A percentile compares a stretch with the other conserved stretches of the same genome.
Evolutionary conservation across 2,888 invertebrate genomes (phyloP).

Genomic region (Diaphora mendica): DNA sequence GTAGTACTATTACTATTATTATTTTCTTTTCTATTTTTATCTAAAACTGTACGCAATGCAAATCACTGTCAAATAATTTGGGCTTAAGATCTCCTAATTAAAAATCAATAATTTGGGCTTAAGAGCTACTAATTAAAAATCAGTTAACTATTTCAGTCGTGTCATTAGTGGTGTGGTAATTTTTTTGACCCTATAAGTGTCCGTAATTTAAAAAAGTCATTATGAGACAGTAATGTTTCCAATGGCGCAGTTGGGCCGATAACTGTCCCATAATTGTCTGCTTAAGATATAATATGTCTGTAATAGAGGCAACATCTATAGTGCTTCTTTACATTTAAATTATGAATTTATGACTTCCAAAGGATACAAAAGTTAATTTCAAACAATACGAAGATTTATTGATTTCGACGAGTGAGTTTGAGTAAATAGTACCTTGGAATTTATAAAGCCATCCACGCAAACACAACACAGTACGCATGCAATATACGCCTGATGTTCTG

Average conservation of each 20-base stretch:
- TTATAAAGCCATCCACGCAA: slow-evolving; percentile 67
- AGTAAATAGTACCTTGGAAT: slow-evolving; percentile 54
- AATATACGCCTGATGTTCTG: slow-evolving; percentile 74
- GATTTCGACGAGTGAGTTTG: slow-evolving; percentile 38
- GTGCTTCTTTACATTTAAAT: not conserved
- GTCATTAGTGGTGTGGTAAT: not conserved
- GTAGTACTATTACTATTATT: not conserved
- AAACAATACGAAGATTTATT: not conserved
- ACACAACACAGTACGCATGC: slow-evolving; percentile 64
- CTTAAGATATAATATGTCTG: not conserved
- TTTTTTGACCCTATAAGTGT: too few relatives aligned
- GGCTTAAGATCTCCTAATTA: too few relatives aligned
- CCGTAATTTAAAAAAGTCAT: too few relatives aligned
- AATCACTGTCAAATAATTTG: not conserved
- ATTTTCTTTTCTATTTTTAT: not conserved
- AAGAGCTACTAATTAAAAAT: not conserved
- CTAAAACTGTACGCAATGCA: not conserved
- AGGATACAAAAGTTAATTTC: not conserved
- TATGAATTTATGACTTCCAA: not conserved
- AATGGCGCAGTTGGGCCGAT: not conserved
- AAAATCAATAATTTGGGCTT: not conserved
- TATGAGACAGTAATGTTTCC: not conserved
- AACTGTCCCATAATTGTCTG: not conserved
- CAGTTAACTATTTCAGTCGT: not conserved
- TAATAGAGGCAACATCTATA: not conserved